Percentiles rank a stretch among this genome's conserved stretches.
Conservation (phyloP, 2,888 invertebrate species). For the Melipona beecheii region DNA sequence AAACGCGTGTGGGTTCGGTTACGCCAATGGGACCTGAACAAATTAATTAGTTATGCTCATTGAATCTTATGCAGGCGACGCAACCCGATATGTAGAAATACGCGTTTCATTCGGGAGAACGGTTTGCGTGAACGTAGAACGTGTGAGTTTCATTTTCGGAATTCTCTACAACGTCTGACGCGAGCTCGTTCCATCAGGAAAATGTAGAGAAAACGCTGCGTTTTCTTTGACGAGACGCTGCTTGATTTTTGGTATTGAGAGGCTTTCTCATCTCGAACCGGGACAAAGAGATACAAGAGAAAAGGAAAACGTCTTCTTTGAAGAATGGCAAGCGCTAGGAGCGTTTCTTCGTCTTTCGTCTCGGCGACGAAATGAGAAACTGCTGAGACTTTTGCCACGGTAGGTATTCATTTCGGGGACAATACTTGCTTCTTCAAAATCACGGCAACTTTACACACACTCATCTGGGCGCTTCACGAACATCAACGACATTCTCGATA, state of each 20-base stretch:
- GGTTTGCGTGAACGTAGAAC: not conserved
- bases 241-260: slow-evolving; percentile 50
- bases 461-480: no score
- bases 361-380: slow-evolving; percentile 39
- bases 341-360: slow-evolving; percentile 23
- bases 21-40: slow-evolving; percentile 18
- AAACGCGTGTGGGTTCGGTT: slow-evolving; percentile 68
- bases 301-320: slow-evolving; percentile 22
- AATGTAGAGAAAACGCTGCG: not conserved
- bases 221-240: slow-evolving; percentile 30
- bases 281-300: slow-evolving; percentile 29
- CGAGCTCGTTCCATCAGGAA: not conserved
- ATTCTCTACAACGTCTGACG: no score
- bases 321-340: slow-evolving; percentile 17
- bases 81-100: slow-evolving; percentile 23
- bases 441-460: not conserved
- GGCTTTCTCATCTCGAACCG: slow-evolving; percentile 50
- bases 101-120: not conserved
- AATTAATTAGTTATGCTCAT: slow-evolving; percentile 70
- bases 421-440: slow-evolving; percentile 10
- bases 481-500: not conserved
- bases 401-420: slow-evolving; percentile 17
- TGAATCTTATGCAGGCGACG: slow-evolving; percentile 16
- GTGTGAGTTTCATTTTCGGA: not conserved
- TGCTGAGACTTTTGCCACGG: slow-evolving; percentile 4